Evolutionary conservation across 2,113 vertebrate species (phyloP).

Genomic region (Psilopsiagon aurifrons): DNA sequence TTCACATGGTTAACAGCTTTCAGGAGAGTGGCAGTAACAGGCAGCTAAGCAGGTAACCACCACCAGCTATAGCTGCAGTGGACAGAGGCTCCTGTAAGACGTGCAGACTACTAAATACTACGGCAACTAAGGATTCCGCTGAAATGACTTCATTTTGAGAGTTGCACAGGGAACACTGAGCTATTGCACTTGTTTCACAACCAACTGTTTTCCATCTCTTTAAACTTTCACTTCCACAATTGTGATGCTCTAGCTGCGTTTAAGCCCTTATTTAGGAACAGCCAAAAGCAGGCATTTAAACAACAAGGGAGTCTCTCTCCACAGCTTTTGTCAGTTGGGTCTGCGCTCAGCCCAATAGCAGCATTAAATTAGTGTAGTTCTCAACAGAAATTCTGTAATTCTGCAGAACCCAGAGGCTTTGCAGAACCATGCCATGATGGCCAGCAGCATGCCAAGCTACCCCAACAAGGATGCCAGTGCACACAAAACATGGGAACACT

Average conservation of each 20-base stretch:
- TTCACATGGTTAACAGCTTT: neutral
- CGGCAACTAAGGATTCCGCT: neutral
- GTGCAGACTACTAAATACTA: neutral
- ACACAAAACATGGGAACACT: fast-evolving
- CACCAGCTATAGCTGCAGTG: fast-evolving
- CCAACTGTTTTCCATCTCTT: neutral
- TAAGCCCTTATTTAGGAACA: neutral
- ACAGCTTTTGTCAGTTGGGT: neutral
- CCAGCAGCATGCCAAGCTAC: neutral
- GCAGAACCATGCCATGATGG: neutral
- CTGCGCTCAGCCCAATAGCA: neutral
- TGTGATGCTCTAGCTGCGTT: neutral
- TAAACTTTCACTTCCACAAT: neutral
- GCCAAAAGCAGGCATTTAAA: neutral
- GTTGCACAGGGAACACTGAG: neutral
- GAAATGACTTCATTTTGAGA: neutral
- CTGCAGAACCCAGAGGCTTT: neutral
- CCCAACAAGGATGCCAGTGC: fast-evolving
- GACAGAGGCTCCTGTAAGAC: neutral
- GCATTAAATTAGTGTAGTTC: neutral
- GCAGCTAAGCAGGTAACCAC: neutral
- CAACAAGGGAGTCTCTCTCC: neutral
- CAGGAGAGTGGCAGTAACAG: neutral
- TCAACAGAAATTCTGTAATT: neutral
- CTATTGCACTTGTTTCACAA: neutral